Conservation (phyloP, 2,797 vertebrate genomes). For the Pagetopsis macropterus region DNA sequence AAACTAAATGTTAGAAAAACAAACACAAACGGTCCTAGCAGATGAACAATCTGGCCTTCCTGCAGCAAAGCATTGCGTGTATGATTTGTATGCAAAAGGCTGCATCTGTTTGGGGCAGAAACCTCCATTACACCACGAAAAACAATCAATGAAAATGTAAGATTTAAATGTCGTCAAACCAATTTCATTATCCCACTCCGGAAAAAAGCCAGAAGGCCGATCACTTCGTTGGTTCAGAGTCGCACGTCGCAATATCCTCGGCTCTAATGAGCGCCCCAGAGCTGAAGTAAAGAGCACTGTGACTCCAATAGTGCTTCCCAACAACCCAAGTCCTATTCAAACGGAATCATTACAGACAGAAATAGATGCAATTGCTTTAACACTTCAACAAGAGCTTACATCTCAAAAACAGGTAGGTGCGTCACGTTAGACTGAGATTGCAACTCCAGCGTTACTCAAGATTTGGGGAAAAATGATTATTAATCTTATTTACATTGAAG, state of each 20-base stretch:
- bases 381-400: constrained; percentile 27
- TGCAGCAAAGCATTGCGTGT: constrained; percentile 2
- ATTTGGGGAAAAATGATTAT: no score
- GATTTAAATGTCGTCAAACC: constrained; percentile 47
- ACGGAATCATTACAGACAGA: constrained; percentile 59
- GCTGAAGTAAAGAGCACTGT: constrained; percentile 60
- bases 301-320: constrained; percentile 54
- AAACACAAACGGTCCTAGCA: not conserved
- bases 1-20: constrained; percentile 4
- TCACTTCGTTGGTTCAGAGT: constrained; percentile 65
- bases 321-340: constrained; percentile 62
- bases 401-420: constrained; percentile 27
- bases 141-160: constrained; percentile 44
- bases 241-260: constrained; percentile 59
- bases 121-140: constrained; percentile 18
- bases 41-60: constrained; percentile 2
- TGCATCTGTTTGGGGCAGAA: constrained; percentile 22
- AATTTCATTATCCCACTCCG: constrained; percentile 61
- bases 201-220: constrained; percentile 63
- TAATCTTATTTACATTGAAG: no score
- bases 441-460: no score
- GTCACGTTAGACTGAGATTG: not conserved
- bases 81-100: constrained; percentile 13
- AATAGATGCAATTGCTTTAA: constrained; percentile 57
- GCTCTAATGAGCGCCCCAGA: constrained; percentile 70